Base-by-base conservation (phyloP, 2,888 invertebrate genomes). In the Cetonia aurata region DNA sequence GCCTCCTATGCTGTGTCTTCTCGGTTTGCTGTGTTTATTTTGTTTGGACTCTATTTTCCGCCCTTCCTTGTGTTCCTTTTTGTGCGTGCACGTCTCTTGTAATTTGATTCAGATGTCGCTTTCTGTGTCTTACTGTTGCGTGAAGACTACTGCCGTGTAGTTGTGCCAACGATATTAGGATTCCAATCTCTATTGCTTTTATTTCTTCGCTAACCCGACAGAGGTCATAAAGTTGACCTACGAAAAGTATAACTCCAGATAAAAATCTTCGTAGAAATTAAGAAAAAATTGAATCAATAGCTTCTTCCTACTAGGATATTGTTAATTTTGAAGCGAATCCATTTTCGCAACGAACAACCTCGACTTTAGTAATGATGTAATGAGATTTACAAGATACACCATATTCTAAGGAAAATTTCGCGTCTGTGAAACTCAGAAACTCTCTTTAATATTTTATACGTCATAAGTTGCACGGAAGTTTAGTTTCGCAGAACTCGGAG, bases 31-130 rank as follows among this genome's bases (percentile, higher is more conserved):
- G 55, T 42, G 50, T 37, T 65, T 17, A 37, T 65, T 65, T 42
- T 50, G 50, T 17, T 15, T 13, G 15, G 50, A 50, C 50, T 33
- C 37, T 41, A 65, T 50, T 65, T 65, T 50, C 10, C 8, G 4
- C 10, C 37, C 37, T 8, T 37, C 50, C 50, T 65, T 50, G 50
- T 62, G 52, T 65, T 65, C 37, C 62, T 50, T 65, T 65, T 50
- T 50, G 62, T 52, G 62, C 62, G 62, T 65, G 60, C 25, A 13
- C 31, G 62, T 65, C 62, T 9, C 25, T 46, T 37, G 41, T 65
- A 65, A 65, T 65, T 65, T 65, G 62, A 65, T 50, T 50, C 62
- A 65, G 50, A 65, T 65, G 62, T 65, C 62, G 50, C 62, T 37
- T 37, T 65, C 50, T 65, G 62, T 65, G 17, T 65, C 37, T 50